Evolutionary conservation across 2,113 vertebrate genomes (phyloP).

Genomic region (Malurus alboscapulatus): DNA sequence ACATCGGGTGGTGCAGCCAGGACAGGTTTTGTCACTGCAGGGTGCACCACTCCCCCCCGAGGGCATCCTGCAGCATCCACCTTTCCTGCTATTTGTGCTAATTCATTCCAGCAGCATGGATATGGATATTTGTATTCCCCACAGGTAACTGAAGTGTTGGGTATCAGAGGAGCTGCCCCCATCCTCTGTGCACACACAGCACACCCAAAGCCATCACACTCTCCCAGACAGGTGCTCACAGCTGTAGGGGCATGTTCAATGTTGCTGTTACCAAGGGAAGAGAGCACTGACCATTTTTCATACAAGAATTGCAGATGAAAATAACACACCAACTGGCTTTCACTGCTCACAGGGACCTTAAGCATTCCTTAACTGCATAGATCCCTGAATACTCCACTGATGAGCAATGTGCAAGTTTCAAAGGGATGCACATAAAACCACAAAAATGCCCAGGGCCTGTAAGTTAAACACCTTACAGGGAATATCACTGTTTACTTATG

Average conservation of each 20-base stretch:
- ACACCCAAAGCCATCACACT: fast-evolving
- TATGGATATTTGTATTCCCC: not conserved
- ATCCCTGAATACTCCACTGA: not conserved
- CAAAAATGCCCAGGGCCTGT: not conserved
- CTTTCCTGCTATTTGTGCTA: not conserved
- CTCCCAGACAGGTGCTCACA: too few species aligned
- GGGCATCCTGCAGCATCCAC: not conserved
- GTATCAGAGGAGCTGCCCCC: not conserved
- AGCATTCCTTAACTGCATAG: not conserved
- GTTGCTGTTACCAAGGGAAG: not conserved
- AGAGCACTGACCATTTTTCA: not conserved
- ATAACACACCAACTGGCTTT: not conserved
- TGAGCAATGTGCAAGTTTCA: not conserved
- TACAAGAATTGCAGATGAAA: not conserved
- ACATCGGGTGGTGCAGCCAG: not conserved
- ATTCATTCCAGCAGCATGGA: not conserved
- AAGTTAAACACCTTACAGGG: not conserved
- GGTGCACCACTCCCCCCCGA: not conserved
- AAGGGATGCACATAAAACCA: not conserved
- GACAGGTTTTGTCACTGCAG: not conserved
- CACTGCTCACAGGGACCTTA: not conserved
- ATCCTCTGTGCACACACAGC: not conserved
- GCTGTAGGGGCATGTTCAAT: fast-evolving
- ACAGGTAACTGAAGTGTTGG: not conserved
- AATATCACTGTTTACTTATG: not conserved